Conservation (phyloP, 2,113 vertebrate species). For the Burhinus bistriatus region DNA sequence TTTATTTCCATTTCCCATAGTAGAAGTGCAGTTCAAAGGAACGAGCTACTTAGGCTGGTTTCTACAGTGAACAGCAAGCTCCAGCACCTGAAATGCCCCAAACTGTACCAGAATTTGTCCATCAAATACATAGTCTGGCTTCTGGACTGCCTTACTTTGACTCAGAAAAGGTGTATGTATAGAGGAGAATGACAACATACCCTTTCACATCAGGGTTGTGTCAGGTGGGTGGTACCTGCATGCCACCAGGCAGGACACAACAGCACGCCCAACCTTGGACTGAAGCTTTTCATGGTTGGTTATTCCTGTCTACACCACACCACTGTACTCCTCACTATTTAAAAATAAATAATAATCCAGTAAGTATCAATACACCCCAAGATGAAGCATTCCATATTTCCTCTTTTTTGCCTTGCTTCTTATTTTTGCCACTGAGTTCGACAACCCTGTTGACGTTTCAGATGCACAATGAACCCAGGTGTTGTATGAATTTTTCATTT, state of each 20-base stretch:
- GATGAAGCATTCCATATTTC: neutral
- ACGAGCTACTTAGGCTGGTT: neutral
- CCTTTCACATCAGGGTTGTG: neutral
- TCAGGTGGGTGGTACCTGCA: neutral
- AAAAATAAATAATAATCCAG: neutral
- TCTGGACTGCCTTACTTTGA: neutral
- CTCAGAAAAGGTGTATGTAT: neutral
- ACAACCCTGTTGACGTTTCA: neutral
- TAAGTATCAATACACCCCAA: neutral
- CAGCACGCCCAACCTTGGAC: neutral
- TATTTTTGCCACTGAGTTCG: neutral
- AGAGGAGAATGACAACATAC: neutral
- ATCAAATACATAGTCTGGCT: neutral
- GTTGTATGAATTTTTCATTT: neutral
- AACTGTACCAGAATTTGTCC: neutral
- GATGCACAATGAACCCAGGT: neutral
- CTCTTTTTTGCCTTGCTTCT: neutral
- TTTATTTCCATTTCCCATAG: neutral
- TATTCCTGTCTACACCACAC: neutral
- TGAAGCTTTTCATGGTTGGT: neutral
- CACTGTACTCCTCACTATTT: neutral
- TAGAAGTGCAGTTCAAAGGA: neutral
- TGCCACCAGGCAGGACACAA: neutral
- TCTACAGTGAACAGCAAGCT: neutral
- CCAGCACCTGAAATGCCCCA: neutral